A percentile compares a stretch with the other conserved stretches of the same genome.
These are phyloP conservation scores for Plebejus melissa DNA, from an alignment of 2,888 invertebrate genomes.

Conservation along the genomic window DNA sequence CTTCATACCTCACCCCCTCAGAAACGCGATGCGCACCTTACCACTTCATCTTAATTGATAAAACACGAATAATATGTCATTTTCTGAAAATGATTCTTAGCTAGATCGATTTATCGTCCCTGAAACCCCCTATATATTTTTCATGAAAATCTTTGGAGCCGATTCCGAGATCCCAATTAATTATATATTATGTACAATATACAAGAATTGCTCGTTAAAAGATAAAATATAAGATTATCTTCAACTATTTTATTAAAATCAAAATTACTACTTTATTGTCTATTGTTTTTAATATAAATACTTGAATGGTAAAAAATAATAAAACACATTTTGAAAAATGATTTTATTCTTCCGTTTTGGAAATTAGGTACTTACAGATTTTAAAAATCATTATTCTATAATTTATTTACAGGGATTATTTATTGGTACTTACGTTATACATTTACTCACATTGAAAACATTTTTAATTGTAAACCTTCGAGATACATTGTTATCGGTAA, in stretches of 20 bases:
- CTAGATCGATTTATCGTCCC: too few relatives aligned
- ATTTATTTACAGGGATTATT: slow-evolving; percentile 69
- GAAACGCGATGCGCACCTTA: too few relatives aligned
- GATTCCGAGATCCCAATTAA: too few relatives aligned
- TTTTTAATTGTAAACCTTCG: slow-evolving; percentile 43
- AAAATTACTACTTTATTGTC: background rate
- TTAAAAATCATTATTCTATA: slow-evolving; percentile 74
- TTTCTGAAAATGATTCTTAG: too few relatives aligned
- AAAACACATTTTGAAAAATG: slow-evolving; percentile 63
- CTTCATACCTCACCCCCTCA: too few relatives aligned
- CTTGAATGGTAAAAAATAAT: background rate
- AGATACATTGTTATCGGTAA: slow-evolving; percentile 51
- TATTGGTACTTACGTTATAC: slow-evolving; percentile 55
- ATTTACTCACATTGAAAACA: slow-evolving; percentile 50
- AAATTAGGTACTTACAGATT: slow-evolving; percentile 70
- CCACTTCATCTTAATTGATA: too few relatives aligned
- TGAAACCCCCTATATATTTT: too few relatives aligned
- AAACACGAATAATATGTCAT: too few relatives aligned
- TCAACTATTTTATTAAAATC: background rate
- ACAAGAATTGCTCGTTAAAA: too few relatives aligned
- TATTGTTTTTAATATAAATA: background rate
- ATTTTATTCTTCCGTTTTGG: slow-evolving; percentile 70
- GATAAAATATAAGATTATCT: too few relatives aligned
- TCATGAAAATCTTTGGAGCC: too few relatives aligned
- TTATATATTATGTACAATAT: too few relatives aligned